Conservation (phyloP, 2,113 vertebrate genomes). For the Natator depressus region DNA sequence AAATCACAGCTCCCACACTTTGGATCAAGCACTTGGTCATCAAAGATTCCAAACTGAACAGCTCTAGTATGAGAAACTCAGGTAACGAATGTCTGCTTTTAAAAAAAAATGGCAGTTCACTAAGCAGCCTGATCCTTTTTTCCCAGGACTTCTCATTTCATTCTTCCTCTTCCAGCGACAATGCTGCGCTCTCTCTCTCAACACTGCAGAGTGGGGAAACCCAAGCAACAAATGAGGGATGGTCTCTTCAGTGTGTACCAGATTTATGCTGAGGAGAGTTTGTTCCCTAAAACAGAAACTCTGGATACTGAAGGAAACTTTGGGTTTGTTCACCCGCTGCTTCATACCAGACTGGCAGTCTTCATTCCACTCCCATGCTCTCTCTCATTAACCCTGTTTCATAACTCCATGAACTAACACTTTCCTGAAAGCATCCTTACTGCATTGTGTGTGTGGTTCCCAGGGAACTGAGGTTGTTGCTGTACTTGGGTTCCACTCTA, state of each 20-base stretch:
- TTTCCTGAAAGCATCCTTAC: neutral
- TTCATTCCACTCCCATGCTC: neutral
- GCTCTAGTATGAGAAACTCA: conserved; percentile 87
- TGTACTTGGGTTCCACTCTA: neutral
- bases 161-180: neutral
- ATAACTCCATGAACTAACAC: neutral
- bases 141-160: neutral
- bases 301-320: neutral
- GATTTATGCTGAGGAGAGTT: neutral
- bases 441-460: neutral
- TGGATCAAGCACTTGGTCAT: conserved; percentile 95
- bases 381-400: neutral
- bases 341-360: neutral
- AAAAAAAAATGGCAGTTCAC: neutral
- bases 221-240: neutral
- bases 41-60: conserved; percentile 93
- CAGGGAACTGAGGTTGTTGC: neutral
- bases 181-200: neutral
- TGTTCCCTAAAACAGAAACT: neutral
- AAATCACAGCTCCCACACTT: conserved; percentile 95
- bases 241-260: neutral
- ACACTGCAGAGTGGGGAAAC: neutral
- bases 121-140: neutral
- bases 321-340: neutral
- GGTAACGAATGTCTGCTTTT: conserved; percentile 74